These are phyloP conservation scores for Meteorus colon DNA, from an alignment of 2,888 invertebrate genomes.

Conservation along the genomic window DNA sequence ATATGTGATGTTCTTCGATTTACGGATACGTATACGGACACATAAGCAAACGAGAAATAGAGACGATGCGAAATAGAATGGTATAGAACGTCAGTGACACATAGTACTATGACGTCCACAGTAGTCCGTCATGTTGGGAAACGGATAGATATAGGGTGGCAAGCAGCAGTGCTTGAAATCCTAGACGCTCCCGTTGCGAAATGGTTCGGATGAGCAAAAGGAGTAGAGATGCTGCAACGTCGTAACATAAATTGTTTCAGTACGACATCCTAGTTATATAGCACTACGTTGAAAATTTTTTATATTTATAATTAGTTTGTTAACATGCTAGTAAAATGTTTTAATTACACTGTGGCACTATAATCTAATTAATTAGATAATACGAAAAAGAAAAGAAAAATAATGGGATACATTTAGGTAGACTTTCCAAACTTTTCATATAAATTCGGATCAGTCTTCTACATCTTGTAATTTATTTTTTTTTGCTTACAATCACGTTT, in stretches of 20 bases:
- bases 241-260: conserved; percentile 41
- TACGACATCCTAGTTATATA: conserved; percentile 38
- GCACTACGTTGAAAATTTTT: no score
- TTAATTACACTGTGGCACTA: no score
- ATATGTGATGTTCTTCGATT: not conserved
- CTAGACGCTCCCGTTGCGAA: conserved; percentile 61
- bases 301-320: no score
- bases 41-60: conserved; percentile 9
- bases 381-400: no score
- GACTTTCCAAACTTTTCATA: no score
- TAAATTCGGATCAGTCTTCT: no score
- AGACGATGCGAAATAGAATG: not conserved
- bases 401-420: no score
- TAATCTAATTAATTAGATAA: no score
- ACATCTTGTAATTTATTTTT: no score
- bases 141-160: conserved; percentile 26
- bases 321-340: no score
- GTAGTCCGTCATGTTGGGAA: not conserved
- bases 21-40: not conserved
- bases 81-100: not conserved
- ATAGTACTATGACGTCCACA: not conserved
- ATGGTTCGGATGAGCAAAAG: conserved; percentile 61
- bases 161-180: conserved; percentile 57
- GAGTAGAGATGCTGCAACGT: conserved; percentile 49
- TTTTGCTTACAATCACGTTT: no score